Base-by-base conservation (phyloP, 2,797 vertebrate species). In the Cygnus olor region DNA sequence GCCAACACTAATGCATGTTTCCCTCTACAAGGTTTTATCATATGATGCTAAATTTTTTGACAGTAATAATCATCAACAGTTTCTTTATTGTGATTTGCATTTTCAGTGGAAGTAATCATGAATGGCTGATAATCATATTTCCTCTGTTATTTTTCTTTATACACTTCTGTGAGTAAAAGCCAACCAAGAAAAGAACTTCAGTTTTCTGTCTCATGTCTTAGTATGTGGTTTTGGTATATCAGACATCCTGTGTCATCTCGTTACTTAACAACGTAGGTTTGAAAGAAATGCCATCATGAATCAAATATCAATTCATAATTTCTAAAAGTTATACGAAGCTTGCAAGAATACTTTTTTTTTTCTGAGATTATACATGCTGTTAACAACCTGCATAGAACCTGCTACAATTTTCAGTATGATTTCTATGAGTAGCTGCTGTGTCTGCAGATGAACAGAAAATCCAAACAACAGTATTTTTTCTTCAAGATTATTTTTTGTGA, bases 381-480 rank as follows among this genome's bases (percentile, higher is more conserved):
- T 91, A 92, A 72, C 72, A 89, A 57, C 47, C 53, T 86, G 25
- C 85, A 54, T 91, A 89, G 80, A 76, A 77, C 54, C 17, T n/a
- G 2, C 83, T 78, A 10, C 54, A 70, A 9, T 92, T 95, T 92
- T 28, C 61, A 70, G 0, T 94, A 63, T 91, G 64, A 89, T 73
- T 88, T 94, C 57, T 82, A 25, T 95, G 74, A 93, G 44, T 93
- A 91, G 76, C 71, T 79, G 16, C 14, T 93, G 5, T 88, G 69
- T 88, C 87, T 93, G 47, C 92, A 94, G 85, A 86, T 95, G 82
- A 94, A 85, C 80, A 94, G 82, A 92, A 94, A 97, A 91, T 87
- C 89, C 72, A 85, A 96, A 45, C 93, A 92, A 63, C 53, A 2
- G 24, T 80, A 7, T 27, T n/a, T 95, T 94, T 90, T 57, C 86